Conservation (phyloP, 2,113 vertebrate species). For the Peromyscus maniculatus region DNA sequence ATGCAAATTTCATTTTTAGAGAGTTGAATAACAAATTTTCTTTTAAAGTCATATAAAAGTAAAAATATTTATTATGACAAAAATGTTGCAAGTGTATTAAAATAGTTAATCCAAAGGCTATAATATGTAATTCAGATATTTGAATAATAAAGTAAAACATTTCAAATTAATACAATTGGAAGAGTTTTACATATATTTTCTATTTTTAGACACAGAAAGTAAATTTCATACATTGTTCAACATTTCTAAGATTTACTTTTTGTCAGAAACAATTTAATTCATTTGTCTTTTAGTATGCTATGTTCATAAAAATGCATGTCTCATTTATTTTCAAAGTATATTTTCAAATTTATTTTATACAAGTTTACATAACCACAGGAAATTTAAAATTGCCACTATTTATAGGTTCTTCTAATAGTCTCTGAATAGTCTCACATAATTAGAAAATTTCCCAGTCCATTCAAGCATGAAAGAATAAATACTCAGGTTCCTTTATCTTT, state of each 20-base stretch:
- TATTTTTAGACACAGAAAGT: neutral
- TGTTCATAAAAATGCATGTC: neutral
- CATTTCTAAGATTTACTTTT: neutral
- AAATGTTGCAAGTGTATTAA: neutral
- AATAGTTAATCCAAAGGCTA: neutral
- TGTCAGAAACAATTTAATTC: neutral
- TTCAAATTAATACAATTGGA: neutral
- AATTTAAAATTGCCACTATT: neutral
- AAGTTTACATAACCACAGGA: neutral
- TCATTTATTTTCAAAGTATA: slow-evolving; percentile 9
- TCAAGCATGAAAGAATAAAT: neutral
- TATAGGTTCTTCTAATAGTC: neutral
- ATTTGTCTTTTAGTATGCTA: neutral
- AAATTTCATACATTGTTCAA: slow-evolving; percentile 36
- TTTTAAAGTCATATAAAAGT: neutral
- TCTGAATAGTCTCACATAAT: neutral
- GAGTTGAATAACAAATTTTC: neutral
- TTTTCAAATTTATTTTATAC: slow-evolving; percentile 22
- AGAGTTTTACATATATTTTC: neutral
- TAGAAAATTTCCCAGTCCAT: neutral
- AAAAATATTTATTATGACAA: neutral
- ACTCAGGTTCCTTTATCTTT: neutral
- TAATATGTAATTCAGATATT: slow-evolving; percentile 22
- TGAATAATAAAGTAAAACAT: neutral
- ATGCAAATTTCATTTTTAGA: neutral